Base-by-base conservation (phyloP, 2,113 vertebrate species). In the Lucifuga dentata region DNA sequence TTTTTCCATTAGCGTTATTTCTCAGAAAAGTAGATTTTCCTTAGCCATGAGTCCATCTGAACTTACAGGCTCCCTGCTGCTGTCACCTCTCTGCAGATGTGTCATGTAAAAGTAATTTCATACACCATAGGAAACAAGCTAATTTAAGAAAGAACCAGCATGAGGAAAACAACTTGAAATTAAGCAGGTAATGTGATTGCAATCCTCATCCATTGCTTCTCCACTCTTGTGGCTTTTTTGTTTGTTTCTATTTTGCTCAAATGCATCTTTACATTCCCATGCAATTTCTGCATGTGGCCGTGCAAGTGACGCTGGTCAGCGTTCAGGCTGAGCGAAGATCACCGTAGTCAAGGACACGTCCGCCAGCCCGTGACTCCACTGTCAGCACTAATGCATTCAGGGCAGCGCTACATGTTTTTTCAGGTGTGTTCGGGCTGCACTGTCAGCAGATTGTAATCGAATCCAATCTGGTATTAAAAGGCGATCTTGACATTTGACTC, bases 381-480 rank as follows among this genome's bases (percentile, higher is more conserved):
- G 88, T 91, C 90, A 92, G 91, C 88, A 88, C 68, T 92, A 93
- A 93, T 92, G 87, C 86, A 92, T 92, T 92, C 91, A 92, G 90
- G 89, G 86, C 84, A 85, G 84, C 56, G 84, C 86, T 63, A 72
- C 73, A 74, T 75, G 86, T 81, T 86, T 92, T 89, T 90, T 89
- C 91, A 91, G 91, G 91, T 90, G 85, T 75, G 80, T 84, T 64
- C 45, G 23, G 70, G 53, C 56, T 83, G 93, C 91, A 1, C 62
- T 29, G 74, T 93, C 93, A 94, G 93, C 92, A 87, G 87, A 92
- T 90, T 86, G 58, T 89, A 91, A 93, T 93, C 92, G 89, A 92
- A 94, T 93, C 88, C 91, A 93, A 87, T 91, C 91, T 92, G 89
- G 87, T 90, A 90, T 90, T 91, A 93, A 92, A 91, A 92, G 90